Evolutionary conservation across 2,888 invertebrate genomes (phyloP).

Genomic region (Acrocyrtus sp.): DNA sequence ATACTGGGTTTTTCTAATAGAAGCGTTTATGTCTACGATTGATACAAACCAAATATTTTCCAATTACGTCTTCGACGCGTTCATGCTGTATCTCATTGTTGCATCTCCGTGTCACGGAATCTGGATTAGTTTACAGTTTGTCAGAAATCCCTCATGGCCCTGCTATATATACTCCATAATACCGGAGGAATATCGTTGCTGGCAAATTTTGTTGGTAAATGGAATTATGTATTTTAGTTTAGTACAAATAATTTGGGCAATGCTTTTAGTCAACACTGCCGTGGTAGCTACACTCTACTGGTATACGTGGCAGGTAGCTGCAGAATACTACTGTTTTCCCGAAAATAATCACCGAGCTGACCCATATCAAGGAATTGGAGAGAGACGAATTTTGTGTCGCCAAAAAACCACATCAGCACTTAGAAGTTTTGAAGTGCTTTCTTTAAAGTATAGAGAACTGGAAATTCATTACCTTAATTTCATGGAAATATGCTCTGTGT

Average conservation of each 20-base stretch:
- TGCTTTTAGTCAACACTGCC: not conserved
- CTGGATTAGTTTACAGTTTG: conserved; percentile 6
- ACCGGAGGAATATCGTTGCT: not conserved
- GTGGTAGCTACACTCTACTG: not conserved
- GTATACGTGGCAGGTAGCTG: conserved; percentile 1
- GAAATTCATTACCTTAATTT: conserved; percentile 16
- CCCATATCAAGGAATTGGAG: no score
- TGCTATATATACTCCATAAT: conserved; percentile 16
- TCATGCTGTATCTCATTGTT: not conserved
- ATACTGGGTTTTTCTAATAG: not conserved
- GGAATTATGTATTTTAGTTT: conserved; percentile 5
- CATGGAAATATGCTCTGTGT: not conserved
- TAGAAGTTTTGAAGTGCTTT: conserved; percentile 1
- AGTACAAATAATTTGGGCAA: conserved; percentile 17
- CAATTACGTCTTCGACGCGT: conserved; percentile 7
- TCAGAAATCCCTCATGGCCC: conserved; percentile 23
- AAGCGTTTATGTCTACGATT: conserved; percentile 19
- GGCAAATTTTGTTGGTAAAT: not conserved
- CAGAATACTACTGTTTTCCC: conserved; percentile 13
- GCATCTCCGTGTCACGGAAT: not conserved
- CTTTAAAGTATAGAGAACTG: conserved; percentile 4
- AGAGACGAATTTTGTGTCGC: not conserved
- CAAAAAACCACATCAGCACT: conserved; percentile 8
- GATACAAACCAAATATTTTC: not conserved
- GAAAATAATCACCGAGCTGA: not conserved